Percentiles rank a stretch among this genome's conserved stretches.
Evolutionary conservation across 2,113 vertebrate species (phyloP).

Genomic region (Irena cyanogastra): DNA sequence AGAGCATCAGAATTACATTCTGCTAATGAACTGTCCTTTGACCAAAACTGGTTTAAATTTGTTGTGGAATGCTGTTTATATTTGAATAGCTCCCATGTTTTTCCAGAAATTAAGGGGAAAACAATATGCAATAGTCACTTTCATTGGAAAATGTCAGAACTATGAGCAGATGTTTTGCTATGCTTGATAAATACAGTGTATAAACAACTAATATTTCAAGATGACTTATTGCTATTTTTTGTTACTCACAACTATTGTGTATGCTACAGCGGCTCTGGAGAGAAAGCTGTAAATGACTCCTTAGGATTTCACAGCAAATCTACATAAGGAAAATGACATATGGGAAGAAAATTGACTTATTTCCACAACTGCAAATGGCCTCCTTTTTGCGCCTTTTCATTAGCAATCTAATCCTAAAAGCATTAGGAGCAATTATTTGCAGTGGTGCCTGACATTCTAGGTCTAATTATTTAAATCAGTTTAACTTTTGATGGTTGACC

Average conservation of each 20-base stretch:
- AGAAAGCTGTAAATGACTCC: slow-evolving; percentile 30
- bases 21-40: slow-evolving; percentile 12
- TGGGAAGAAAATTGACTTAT: slow-evolving; percentile 57
- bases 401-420: slow-evolving; percentile 71
- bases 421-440: slow-evolving; percentile 68
- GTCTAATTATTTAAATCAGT: slow-evolving; percentile 70
- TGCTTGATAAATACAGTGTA: slow-evolving; percentile 39
- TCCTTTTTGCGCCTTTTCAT: slow-evolving; percentile 64
- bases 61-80: slow-evolving; percentile 28
- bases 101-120: slow-evolving; percentile 38
- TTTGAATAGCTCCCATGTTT: slow-evolving; percentile 39
- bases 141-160: slow-evolving; percentile 47
- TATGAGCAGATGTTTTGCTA: slow-evolving; percentile 33
- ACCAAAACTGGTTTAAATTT: slow-evolving; percentile 49
- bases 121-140: slow-evolving; percentile 57
- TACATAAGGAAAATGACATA: slow-evolving; percentile 26
- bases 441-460: slow-evolving; percentile 67
- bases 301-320: slow-evolving; percentile 36
- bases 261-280: not conserved
- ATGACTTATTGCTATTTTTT: slow-evolving; percentile 24
- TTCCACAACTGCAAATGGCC: slow-evolving; percentile 62
- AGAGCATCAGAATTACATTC: not conserved
- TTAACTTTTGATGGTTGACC: slow-evolving; percentile 63
- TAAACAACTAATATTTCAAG: slow-evolving; percentile 30
- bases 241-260: not conserved